Conservation (phyloP, 2,797 vertebrate genomes). For the Aythya fuligula region DNA sequence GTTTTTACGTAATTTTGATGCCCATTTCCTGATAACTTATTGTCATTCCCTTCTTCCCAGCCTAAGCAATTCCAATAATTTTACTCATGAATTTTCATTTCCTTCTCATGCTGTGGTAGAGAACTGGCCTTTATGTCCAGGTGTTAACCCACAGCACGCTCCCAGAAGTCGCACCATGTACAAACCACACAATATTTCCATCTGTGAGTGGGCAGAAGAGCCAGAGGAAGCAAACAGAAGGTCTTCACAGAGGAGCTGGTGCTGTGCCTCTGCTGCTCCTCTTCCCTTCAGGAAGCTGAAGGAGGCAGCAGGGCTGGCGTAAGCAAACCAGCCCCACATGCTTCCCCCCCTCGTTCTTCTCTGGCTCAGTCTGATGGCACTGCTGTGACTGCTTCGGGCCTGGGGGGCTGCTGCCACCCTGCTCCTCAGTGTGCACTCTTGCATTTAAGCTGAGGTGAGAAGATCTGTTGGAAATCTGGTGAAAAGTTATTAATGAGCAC, state of each 20-base stretch:
- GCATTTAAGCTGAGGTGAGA: not conserved
- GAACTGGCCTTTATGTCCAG: not conserved
- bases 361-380: not conserved
- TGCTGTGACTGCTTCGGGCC: not conserved
- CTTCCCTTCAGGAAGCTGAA: not conserved
- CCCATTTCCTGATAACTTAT: not conserved
- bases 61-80: not conserved
- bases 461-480: not conserved
- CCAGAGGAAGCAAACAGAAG: not conserved
- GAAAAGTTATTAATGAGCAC: not conserved
- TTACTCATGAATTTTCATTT: not conserved
- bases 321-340: not conserved
- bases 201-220: not conserved
- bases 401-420: not conserved
- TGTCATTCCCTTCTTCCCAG: not conserved
- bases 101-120: not conserved
- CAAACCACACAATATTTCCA: not conserved
- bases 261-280: not conserved
- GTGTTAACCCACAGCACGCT: not conserved
- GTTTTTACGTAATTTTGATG: not conserved
- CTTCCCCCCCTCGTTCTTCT: not conserved
- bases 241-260: not conserved
- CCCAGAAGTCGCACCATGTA: not conserved
- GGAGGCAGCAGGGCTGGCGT: not conserved
- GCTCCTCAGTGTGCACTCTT: accelerated